Conservation (phyloP, 2,113 vertebrate genomes). For the Elanoides forficatus region DNA sequence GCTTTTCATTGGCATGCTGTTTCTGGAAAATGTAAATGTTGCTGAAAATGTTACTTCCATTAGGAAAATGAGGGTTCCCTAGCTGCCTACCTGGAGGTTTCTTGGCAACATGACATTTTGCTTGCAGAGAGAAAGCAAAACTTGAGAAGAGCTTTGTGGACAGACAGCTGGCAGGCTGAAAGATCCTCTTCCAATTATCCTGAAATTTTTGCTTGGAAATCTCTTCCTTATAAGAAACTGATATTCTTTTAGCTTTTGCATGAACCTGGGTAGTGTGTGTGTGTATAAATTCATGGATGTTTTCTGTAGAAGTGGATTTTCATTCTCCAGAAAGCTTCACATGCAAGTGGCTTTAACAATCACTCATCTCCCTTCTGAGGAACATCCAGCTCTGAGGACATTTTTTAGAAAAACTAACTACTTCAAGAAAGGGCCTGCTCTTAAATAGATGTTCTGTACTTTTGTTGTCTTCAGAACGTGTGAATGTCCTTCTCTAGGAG, state of each 20-base stretch:
- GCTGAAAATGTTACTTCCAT: neutral
- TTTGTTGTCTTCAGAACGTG: neutral
- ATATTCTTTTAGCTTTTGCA: neutral
- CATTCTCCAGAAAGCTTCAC: neutral
- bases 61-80: neutral
- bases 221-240: neutral
- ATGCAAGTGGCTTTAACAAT: neutral
- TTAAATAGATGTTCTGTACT: neutral
- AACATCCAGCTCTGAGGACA: neutral
- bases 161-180: neutral
- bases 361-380: neutral
- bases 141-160: neutral
- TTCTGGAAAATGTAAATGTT: neutral
- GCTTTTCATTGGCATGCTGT: neutral
- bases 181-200: neutral
- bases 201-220: neutral
- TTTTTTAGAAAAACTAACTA: neutral
- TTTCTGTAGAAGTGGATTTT: neutral
- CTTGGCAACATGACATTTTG: neutral
- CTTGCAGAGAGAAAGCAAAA: neutral
- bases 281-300: neutral
- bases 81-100: neutral
- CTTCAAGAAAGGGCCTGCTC: neutral
- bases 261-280: accelerated
- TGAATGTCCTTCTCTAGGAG: neutral